A percentile compares a stretch with the other conserved stretches of the same genome.
These are phyloP conservation scores for Xenopus tropicalis DNA, from an alignment of 2,113 vertebrate genomes.

Conservation along the genomic window DNA sequence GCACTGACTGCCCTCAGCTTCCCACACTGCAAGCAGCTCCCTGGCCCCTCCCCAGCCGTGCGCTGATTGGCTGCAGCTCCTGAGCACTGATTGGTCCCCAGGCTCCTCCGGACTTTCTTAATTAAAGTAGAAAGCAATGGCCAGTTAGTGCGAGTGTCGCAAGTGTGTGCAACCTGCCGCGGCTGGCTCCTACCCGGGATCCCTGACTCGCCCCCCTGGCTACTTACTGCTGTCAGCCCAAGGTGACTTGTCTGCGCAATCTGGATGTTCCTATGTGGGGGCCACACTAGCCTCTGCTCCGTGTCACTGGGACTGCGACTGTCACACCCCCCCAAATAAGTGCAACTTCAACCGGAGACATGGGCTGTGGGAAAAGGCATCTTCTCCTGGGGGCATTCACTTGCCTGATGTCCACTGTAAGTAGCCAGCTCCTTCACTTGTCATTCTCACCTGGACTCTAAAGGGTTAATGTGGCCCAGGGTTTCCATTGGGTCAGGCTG, in stretches of 20 bases:
- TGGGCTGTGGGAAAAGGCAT: background rate
- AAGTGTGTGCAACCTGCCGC: background rate
- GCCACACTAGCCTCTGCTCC: no score
- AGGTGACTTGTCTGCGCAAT: no score
- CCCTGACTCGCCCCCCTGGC: background rate
- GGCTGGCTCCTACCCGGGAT: background rate
- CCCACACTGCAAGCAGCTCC: background rate
- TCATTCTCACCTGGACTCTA: background rate
- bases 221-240: no score
- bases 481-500: background rate
- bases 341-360: background rate
- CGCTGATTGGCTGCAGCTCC: slow-evolving; percentile 1
- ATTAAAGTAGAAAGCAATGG: slow-evolving; percentile 8
- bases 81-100: background rate
- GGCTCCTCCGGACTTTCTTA: slow-evolving; percentile 16
- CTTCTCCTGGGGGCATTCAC: background rate
- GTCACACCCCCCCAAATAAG: no score
- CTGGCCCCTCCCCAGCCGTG: background rate
- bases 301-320: no score
- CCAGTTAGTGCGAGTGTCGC: background rate
- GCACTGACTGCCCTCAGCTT: slow-evolving; percentile 1
- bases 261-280: no score
- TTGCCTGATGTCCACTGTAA: background rate
- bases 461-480: background rate
- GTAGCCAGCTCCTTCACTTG: background rate